Percentiles rank a stretch among this genome's conserved stretches.
Conservation (phyloP, 2,888 invertebrate species). For the Dyspetes luteomarginatus region DNA sequence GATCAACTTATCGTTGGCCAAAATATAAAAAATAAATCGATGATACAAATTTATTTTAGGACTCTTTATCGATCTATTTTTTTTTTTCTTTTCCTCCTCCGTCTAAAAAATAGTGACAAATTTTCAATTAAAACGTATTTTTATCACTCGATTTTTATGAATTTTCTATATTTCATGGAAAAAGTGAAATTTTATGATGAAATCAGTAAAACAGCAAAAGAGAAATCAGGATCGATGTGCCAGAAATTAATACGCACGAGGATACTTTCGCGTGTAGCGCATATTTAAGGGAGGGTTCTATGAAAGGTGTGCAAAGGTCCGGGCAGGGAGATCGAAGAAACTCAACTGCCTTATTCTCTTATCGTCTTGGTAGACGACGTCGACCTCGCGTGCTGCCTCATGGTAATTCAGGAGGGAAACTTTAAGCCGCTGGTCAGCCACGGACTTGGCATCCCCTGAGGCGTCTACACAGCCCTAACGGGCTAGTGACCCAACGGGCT, state of each 20-base stretch:
- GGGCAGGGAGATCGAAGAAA: conserved; percentile 55
- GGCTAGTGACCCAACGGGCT: conserved; percentile 64
- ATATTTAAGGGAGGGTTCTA: neutral
- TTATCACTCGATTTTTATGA: too few species aligned
- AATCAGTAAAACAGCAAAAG: neutral
- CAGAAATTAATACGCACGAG: neutral
- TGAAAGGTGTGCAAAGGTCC: neutral
- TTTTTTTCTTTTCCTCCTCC: too few species aligned
- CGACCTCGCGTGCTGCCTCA: conserved; percentile 80
- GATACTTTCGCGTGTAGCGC: neutral
- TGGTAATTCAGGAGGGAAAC: conserved; percentile 80
- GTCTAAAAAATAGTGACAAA: too few species aligned
- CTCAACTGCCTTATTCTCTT: conserved; percentile 71
- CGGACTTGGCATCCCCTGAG: conserved; percentile 57
- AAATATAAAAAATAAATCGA: too few species aligned
- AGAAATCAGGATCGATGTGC: conserved; percentile 16
- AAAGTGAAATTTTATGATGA: neutral
- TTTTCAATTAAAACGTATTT: too few species aligned
- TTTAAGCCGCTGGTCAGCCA: conserved; percentile 78
- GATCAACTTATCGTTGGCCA: too few species aligned
- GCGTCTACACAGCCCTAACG: conserved; percentile 21
- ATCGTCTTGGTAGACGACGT: conserved; percentile 82
- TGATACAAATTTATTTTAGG: too few species aligned
- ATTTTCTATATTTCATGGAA: too few species aligned
- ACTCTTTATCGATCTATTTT: too few species aligned